Percentiles rank a stretch among this genome's conserved stretches.
These are phyloP conservation scores for Spea bombifrons DNA, from an alignment of 2,113 vertebrate species.

Conservation along the genomic window DNA sequence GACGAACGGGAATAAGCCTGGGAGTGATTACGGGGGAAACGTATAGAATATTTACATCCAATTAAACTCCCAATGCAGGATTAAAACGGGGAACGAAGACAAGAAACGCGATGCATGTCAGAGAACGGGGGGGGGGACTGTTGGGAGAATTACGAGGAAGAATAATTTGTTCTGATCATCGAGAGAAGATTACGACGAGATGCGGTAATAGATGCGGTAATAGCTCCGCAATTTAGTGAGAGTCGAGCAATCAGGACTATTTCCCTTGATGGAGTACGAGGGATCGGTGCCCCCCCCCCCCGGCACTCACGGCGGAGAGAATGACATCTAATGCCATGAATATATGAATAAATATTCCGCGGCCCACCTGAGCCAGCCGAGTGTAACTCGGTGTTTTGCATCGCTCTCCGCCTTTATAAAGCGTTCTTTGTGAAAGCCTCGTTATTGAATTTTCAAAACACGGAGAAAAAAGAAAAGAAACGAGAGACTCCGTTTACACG, in stretches of 20 bases:
- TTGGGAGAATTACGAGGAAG: constrained; percentile 2
- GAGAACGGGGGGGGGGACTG: not conserved
- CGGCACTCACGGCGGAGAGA: not conserved
- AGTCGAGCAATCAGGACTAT: constrained; percentile 18
- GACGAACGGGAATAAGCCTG: not conserved
- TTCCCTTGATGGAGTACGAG: constrained; percentile 5
- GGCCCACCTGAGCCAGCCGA: not conserved
- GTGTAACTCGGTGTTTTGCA: not conserved
- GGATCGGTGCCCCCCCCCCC: not conserved
- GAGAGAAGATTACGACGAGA: constrained; percentile 15
- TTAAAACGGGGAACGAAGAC: not conserved
- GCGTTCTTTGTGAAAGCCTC: not conserved
- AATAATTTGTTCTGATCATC: constrained; percentile 22
- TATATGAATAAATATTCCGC: constrained; percentile 8
- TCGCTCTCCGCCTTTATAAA: not conserved
- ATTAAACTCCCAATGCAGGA: not conserved
- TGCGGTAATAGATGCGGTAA: constrained; percentile 23
- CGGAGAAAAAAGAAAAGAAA: no score
- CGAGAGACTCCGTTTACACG: no score
- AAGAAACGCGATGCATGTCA: not conserved
- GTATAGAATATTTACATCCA: not conserved
- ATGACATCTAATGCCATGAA: not conserved
- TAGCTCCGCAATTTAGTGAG: constrained; percentile 17
- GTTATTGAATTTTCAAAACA: not conserved
- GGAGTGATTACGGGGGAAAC: not conserved